These are phyloP conservation scores for Todus mexicanus DNA, from an alignment of 2,797 vertebrate genomes.

Conservation along the genomic window DNA sequence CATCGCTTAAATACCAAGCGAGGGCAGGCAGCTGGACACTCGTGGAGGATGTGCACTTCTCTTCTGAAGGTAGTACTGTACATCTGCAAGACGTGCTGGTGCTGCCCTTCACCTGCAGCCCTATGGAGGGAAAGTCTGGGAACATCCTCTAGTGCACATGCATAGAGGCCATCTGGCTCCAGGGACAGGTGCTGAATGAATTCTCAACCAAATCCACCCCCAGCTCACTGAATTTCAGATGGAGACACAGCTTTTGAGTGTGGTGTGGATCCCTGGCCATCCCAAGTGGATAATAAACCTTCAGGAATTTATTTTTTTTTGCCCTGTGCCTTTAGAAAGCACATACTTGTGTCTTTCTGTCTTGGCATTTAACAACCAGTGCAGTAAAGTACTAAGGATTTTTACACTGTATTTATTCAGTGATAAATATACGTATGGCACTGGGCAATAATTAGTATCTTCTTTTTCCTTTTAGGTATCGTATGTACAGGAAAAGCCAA, in stretches of 20 bases:
- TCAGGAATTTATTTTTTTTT: background rate
- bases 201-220: background rate
- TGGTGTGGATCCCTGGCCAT: background rate
- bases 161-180: background rate
- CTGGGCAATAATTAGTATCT: background rate
- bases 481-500: constrained; percentile 99
- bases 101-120: background rate
- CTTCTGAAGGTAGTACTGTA: background rate
- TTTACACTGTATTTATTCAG: background rate
- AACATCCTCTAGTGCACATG: fast-evolving
- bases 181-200: fast-evolving
- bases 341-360: background rate
- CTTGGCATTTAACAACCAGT: background rate
- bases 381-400: fast-evolving
- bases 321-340: background rate
- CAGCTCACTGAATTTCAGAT: background rate
- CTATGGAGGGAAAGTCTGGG: background rate
- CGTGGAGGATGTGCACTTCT: fast-evolving
- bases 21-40: background rate
- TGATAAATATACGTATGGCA: background rate
- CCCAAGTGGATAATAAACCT: background rate
- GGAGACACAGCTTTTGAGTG: background rate
- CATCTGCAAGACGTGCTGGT: background rate
- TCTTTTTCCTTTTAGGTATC: constrained; percentile 81
- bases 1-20: fast-evolving